Conservation (phyloP, 2,888 invertebrate genomes). For the Glomeris marginata region DNA sequence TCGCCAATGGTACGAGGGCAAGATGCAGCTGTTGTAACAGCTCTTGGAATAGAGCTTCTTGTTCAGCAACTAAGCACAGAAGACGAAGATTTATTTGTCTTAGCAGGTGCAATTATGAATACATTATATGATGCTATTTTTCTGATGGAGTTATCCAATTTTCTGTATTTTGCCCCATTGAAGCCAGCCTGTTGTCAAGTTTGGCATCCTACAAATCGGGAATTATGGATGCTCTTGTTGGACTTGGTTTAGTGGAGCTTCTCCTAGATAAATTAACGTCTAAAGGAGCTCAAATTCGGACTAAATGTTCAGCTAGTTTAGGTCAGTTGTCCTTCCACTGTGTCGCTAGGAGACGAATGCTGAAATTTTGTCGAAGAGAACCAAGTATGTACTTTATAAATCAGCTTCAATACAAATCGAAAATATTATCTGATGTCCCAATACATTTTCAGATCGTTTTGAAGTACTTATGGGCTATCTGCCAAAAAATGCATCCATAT, state of each 20-base stretch:
- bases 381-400: constrained; percentile 10
- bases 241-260: constrained; percentile 6
- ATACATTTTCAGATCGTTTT: background rate
- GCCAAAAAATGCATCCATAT: background rate
- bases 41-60: constrained; percentile 6
- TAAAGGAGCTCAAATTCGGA: constrained; percentile 1
- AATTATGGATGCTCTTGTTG: constrained; percentile 7
- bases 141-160: background rate
- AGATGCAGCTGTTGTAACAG: constrained; percentile 1
- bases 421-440: background rate
- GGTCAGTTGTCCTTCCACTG: constrained; percentile 6
- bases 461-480: background rate
- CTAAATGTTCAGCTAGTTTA: constrained; percentile 4
- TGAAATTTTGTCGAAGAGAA: constrained; percentile 1
- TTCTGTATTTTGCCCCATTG: background rate
- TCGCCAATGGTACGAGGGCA: constrained; percentile 3
- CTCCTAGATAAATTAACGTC: constrained; percentile 2
- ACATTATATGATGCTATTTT: too few relatives aligned
- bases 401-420: too few relatives aligned
- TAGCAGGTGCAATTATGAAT: constrained; percentile 6
- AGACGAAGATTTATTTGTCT: constrained; percentile 8
- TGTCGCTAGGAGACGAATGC: constrained; percentile 1
- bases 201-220: constrained; percentile 7
- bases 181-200: constrained; percentile 10
- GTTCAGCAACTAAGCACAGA: constrained; percentile 2